Evolutionary conservation across 2,797 vertebrate species (phyloP).

Genomic region (Petrocephalus schoutedeni): DNA sequence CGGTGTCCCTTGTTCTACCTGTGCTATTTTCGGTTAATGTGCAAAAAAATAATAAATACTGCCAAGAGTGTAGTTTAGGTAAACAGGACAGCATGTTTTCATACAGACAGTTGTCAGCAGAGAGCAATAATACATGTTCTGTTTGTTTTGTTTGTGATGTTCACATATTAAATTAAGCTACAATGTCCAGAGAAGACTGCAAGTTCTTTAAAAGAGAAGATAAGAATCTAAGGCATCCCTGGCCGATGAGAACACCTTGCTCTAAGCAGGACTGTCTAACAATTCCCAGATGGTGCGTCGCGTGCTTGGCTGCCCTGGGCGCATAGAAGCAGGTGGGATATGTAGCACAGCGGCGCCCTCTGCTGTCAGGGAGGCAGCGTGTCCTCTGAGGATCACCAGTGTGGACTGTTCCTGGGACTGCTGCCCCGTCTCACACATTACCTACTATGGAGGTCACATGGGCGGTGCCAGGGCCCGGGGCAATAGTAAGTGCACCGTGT

Average conservation of each 20-base stretch:
- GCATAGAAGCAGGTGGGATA: slow-evolving; percentile 33
- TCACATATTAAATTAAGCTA: neutral
- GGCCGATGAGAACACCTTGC: neutral
- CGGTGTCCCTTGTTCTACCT: neutral
- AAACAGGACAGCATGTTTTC: neutral
- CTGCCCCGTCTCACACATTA: slow-evolving; percentile 46
- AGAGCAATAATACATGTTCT: neutral
- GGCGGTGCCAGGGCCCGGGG: slow-evolving; percentile 39
- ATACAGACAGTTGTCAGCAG: neutral
- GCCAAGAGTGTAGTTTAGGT: neutral
- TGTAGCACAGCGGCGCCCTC: slow-evolving; percentile 25
- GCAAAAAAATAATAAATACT: neutral
- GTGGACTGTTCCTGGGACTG: slow-evolving; percentile 43
- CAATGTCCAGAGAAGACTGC: neutral
- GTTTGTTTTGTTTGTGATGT: neutral
- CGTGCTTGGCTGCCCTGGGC: slow-evolving; percentile 29
- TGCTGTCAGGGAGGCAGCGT: slow-evolving; percentile 24
- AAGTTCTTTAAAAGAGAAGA: neutral
- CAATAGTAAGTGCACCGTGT: slow-evolving; percentile 36
- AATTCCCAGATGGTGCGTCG: slow-evolving; percentile 34
- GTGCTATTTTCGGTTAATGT: neutral
- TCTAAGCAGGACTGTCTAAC: slow-evolving; percentile 15
- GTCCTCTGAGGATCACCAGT: slow-evolving; percentile 32
- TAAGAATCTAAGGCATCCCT: neutral
- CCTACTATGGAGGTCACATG: slow-evolving; percentile 46